Percentiles rank a stretch among this genome's conserved stretches.
These are phyloP conservation scores for Tinea semifulvella DNA, from an alignment of 2,888 invertebrate genomes.

Conservation along the genomic window DNA sequence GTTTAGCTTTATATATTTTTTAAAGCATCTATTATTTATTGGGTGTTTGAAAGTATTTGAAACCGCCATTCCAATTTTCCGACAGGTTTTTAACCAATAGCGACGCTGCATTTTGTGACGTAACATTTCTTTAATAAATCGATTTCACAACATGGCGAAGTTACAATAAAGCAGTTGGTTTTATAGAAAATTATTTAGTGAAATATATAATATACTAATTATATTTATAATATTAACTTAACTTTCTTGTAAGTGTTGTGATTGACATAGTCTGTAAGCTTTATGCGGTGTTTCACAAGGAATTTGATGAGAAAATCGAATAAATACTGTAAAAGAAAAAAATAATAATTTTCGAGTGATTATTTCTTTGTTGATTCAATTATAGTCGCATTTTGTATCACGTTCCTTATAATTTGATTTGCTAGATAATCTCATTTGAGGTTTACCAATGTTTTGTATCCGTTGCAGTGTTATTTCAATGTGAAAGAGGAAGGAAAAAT, in stretches of 20 bases:
- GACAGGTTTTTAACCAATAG: conserved; percentile 17
- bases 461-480: conserved; percentile 1
- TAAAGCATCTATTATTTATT: too few species aligned
- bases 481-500: conserved; percentile 22
- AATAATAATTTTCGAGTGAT: not conserved
- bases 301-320: not conserved
- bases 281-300: not conserved
- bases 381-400: conserved; percentile 33
- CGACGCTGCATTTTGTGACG: conserved; percentile 22
- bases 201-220: conserved; percentile 19
- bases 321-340: not conserved
- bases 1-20: too few species aligned
- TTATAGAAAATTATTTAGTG: not conserved
- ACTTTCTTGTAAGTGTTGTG: not conserved
- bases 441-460: not conserved
- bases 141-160: conserved; percentile 53
- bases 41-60: too few species aligned
- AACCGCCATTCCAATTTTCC: too few species aligned
- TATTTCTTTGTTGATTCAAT: conserved; percentile 19
- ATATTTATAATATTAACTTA: too few species aligned
- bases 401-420: conserved; percentile 37
- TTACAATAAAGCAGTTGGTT: conserved; percentile 40
- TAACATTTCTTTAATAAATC: conserved; percentile 23
- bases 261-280: not conserved
- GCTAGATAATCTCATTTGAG: conserved; percentile 13